Conservation (phyloP, 2,888 invertebrate genomes). For the Sipha maydis region DNA sequence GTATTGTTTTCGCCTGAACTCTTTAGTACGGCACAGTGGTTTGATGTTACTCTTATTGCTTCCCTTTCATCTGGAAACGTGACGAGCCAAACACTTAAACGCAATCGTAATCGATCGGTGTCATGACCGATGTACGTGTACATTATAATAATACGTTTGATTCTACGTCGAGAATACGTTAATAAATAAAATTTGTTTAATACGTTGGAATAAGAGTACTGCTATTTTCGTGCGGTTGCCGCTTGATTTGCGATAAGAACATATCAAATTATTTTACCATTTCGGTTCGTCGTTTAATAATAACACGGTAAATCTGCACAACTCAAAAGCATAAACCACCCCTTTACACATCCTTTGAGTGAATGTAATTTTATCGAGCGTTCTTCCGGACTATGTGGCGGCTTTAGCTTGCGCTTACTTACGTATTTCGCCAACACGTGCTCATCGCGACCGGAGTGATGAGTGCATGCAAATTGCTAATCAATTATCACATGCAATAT, state of each 20-base stretch:
- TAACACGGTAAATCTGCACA: neutral
- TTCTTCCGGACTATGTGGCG: neutral
- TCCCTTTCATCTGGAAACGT: too few species aligned
- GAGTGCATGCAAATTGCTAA: neutral
- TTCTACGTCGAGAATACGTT: too few species aligned
- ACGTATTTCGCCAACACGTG: slow-evolving; percentile 13
- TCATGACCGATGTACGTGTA: too few species aligned
- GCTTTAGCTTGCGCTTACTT: neutral
- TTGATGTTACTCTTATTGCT: too few species aligned
- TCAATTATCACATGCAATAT: neutral
- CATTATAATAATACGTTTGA: too few species aligned
- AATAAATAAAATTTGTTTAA: too few species aligned
- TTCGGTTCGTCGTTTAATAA: neutral
- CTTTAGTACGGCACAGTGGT: too few species aligned
- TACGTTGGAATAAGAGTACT: too few species aligned
- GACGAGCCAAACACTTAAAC: too few species aligned
- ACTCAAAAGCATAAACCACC: slow-evolving; percentile 13
- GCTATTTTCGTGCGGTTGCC: too few species aligned
- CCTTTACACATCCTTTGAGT: neutral
- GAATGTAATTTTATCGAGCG: slow-evolving; percentile 5
- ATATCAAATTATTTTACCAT: neutral
- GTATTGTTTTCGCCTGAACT: too few species aligned
- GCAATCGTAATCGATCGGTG: too few species aligned
- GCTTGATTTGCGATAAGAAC: neutral
- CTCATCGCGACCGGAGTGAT: neutral